phyloP scores from a whole-genome alignment of 2,113 vertebrate species.

The Amphiprion percula region DNA sequence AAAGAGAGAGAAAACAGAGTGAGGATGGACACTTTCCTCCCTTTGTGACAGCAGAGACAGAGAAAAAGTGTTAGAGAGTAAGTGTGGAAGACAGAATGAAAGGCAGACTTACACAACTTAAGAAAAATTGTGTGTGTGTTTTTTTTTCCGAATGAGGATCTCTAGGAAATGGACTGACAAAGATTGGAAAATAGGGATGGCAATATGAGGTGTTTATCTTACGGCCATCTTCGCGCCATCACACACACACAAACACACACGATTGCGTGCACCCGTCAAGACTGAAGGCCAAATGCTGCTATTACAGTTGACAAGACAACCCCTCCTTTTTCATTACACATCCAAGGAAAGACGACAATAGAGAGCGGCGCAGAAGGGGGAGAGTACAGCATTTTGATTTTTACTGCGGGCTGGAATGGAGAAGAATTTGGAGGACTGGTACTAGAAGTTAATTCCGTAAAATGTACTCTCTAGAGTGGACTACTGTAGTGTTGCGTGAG shows the following conservation, averaged over 20 bases:
- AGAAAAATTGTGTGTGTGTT: conserved; percentile 15
- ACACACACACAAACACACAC: background rate
- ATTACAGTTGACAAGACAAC: conserved; percentile 66
- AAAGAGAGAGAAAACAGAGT: conserved; percentile 15
- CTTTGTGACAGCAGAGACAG: background rate
- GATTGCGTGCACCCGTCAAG: background rate
- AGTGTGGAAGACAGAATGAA: conserved; percentile 26
- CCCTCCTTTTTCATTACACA: conserved; percentile 64
- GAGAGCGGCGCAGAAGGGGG: conserved; percentile 24
- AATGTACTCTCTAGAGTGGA: conserved; percentile 36
- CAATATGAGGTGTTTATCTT: conserved; percentile 61
- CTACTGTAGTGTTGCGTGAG: conserved; percentile 10
- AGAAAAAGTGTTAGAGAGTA: conserved; percentile 12
- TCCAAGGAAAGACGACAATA: conserved; percentile 43
- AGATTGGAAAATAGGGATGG: conserved; percentile 42
- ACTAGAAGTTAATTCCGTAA: conserved; percentile 63
- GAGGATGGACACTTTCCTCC: conserved; percentile 4
- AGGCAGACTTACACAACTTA: conserved; percentile 29
- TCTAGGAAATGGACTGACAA: conserved; percentile 53
- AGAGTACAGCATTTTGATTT: conserved; percentile 47
- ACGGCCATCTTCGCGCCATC: background rate
- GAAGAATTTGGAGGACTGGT: conserved; percentile 27
- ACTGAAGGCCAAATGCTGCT: conserved; percentile 64
- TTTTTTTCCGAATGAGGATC: conserved; percentile 20
- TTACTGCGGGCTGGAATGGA: conserved; percentile 13